Conservation (phyloP, 2,113 vertebrate genomes). For the Hiodon alosoides region DNA sequence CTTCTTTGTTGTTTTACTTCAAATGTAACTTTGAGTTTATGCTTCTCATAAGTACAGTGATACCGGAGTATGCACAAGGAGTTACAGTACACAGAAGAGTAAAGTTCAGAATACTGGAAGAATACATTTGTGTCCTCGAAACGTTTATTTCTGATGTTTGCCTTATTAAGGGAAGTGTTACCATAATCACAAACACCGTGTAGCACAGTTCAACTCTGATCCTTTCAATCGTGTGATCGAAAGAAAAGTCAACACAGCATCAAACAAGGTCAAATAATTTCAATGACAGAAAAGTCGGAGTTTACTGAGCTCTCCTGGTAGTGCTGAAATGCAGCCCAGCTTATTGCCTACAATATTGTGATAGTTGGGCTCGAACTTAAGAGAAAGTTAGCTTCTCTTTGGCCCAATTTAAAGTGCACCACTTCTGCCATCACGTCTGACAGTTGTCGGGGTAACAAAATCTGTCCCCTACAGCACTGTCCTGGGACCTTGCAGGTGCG, state of each 20-base stretch:
- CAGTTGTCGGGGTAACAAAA: constrained; percentile 69
- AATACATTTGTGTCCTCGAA: not conserved
- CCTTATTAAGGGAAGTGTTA: not conserved
- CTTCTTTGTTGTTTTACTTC: not conserved
- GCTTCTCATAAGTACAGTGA: not conserved
- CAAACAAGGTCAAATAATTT: not conserved
- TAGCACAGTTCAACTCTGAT: not conserved
- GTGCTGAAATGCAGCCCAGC: constrained; percentile 3
- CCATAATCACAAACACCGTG: constrained; percentile 1
- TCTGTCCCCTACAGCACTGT: constrained; percentile 78
- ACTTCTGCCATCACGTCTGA: constrained; percentile 77
- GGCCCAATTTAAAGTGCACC: constrained; percentile 20
- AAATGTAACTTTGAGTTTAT: not conserved
- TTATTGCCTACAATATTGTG: not conserved
- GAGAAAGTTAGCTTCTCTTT: constrained; percentile 11
- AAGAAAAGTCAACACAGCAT: not conserved
- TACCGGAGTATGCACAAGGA: not conserved
- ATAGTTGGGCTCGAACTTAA: constrained; percentile 19
- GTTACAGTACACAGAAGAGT: not conserved
- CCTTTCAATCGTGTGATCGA: not conserved
- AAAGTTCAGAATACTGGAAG: not conserved
- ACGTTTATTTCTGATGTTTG: not conserved
- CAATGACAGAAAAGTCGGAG: not conserved
- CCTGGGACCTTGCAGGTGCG: constrained; percentile 50
- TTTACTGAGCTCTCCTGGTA: not conserved